Base-by-base conservation (phyloP, 2,888 invertebrate species). In the Embidobia sp. region DNA sequence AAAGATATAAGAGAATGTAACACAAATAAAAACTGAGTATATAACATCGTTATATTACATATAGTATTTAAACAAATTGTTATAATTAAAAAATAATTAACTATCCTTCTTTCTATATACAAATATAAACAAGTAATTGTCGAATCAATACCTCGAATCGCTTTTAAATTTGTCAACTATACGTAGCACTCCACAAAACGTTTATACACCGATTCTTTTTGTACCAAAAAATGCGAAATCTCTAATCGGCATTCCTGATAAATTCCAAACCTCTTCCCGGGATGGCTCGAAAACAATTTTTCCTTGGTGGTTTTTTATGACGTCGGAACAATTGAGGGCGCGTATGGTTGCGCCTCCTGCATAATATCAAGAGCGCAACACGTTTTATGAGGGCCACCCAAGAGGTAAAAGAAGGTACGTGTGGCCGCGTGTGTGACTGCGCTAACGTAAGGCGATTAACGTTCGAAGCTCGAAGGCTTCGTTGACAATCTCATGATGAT, bases 311-410 rank as follows among this genome's bases (percentile, higher is more conserved):
- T 18, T 73, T 79, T 79, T 74, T 74, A 74, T 73, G 55, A 48
- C 61, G 67, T 31, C 64, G 76, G 81, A 75, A 83, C 84, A 85
- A 86, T 83, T 80, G 81, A 79, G 81, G 80, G 78, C 78, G 80
- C 78, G 79, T 83, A 82, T 75, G 77, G 84, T 79, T 81, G 82
- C 81, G 82, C 75, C 81, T 73, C 79, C 83, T 81, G 86, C 85
- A 87, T 86, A 87, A 87, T 83, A 84, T 86, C 85, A 84, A 82
- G 83, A 82, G 83, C 80, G 81, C 79, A 84, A 83, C 79, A 81
- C 81, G 81, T 82, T 82, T 85, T 83, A 83, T 79, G 78, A 80
- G 83, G 78, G 81, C 87, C 87, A 87, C 87, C 87, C 86, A 87
- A 82, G 84, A 79, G 53, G 85, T 49, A 63, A 40, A 44, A 72